Evolutionary conservation across 2,888 invertebrate species (phyloP).

Genomic region (Dryadula phaetusa): DNA sequence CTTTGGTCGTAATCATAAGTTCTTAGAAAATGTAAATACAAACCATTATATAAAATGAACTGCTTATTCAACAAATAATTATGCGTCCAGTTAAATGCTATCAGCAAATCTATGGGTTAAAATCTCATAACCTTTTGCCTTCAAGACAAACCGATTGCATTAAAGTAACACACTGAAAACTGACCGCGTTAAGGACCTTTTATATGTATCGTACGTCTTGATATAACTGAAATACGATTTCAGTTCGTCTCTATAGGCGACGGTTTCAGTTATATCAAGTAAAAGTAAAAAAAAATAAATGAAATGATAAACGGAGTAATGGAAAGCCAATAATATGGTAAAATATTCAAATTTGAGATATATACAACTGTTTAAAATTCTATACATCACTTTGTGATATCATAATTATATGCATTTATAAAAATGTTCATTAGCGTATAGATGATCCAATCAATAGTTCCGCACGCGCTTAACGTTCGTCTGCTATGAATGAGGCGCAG

Average conservation of each 20-base stretch:
- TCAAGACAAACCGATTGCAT: conserved; percentile 64
- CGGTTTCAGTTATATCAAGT: conserved; percentile 30
- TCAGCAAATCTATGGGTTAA: conserved; percentile 79
- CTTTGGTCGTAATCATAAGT: conserved; percentile 64
- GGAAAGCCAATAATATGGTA: neutral
- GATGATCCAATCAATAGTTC: conserved; percentile 38
- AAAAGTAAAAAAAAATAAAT: conserved; percentile 1
- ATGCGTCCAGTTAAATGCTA: conserved; percentile 78
- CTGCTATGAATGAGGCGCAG: conserved; percentile 73
- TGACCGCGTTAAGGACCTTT: conserved; percentile 55
- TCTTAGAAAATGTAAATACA: conserved; percentile 72
- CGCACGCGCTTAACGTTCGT: conserved; percentile 49
- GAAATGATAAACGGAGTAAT: conserved; percentile 19
- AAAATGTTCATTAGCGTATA: conserved; percentile 32
- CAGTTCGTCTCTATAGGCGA: too few species aligned
- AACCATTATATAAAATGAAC: conserved; percentile 79
- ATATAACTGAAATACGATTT: too few species aligned
- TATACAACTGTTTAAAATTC: conserved; percentile 6
- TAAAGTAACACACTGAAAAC: conserved; percentile 50
- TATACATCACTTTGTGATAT: conserved; percentile 6
- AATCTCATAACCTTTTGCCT: conserved; percentile 81
- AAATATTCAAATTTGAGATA: conserved; percentile 10
- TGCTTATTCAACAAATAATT: conserved; percentile 79
- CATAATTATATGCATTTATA: conserved; percentile 14
- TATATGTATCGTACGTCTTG: conserved; percentile 54